These are phyloP conservation scores for Danionella dracula DNA, from an alignment of 2,797 vertebrate species.

Conservation along the genomic window DNA sequence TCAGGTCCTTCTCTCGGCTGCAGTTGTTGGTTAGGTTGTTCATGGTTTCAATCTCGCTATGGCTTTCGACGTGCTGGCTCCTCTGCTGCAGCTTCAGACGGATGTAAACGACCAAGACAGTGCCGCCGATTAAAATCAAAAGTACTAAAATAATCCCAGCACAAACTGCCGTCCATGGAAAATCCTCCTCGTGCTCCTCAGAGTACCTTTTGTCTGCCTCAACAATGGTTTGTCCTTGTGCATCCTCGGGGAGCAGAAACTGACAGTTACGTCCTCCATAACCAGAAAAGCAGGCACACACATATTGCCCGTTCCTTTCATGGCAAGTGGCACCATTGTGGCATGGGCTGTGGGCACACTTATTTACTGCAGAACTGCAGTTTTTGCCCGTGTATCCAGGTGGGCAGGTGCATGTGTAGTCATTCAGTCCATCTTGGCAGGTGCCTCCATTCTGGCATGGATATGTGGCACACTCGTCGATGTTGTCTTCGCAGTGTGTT, in stretches of 20 bases:
- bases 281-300: conserved; percentile 86
- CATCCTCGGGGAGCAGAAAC: conserved; percentile 82
- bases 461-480: conserved; percentile 77
- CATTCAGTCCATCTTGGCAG: conserved; percentile 81
- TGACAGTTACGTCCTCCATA: conserved; percentile 95
- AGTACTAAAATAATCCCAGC: conserved; percentile 90
- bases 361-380: conserved; percentile 84
- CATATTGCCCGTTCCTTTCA: conserved; percentile 81
- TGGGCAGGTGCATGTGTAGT: conserved; percentile 87
- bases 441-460: conserved; percentile 90
- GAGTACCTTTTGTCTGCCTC: conserved; percentile 66
- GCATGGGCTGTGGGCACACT: conserved; percentile 87
- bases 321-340: conserved; percentile 98
- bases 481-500: conserved; percentile 80
- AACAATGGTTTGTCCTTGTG: conserved; percentile 59
- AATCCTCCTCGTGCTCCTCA: conserved; percentile 65
- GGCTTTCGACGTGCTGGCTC: conserved; percentile 70
- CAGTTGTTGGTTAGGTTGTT: conserved; percentile 94
- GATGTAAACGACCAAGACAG: conserved; percentile 80
- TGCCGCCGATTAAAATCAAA: conserved; percentile 84
- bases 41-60: conserved; percentile 91
- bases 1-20: conserved; percentile 89
- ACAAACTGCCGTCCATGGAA: conserved; percentile 91
- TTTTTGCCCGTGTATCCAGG: conserved; percentile 91
- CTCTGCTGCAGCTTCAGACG: conserved; percentile 83